Evolutionary conservation across 2,797 vertebrate species (phyloP), one percentile per base, ranked within the genome.

Genomic region (Tadarida brasiliensis): DNA sequence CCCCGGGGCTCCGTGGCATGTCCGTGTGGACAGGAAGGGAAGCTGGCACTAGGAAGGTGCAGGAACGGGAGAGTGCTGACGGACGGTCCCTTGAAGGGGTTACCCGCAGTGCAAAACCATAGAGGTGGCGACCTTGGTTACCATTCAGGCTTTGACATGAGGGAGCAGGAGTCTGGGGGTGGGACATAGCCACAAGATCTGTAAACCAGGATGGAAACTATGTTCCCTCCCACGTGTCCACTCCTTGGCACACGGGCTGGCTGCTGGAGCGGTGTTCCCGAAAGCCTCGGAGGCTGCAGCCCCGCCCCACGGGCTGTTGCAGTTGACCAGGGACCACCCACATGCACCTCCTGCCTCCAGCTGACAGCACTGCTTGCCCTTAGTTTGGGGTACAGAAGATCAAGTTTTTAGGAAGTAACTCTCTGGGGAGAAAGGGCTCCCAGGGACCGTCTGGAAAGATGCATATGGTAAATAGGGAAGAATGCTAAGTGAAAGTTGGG

Each of bases 301-400:
- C 33, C 3, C 20, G 65, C 28, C 39, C 24, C 20, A 47, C 19
- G 30, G 7, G 12, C 4, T 7, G 11, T 7, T 9, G 14, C 70
- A 7, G 17, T 1, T 30, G 9, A 68, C 47, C 1, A 4, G 19
- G 8, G 10, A 2, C 1, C 56, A 9, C 22, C 63, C 54, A 17
- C 51, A 11, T 1, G 1, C 7, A 6, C 22, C 12, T 11, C n/a
- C 67, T 44, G 33, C 51, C 14, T 68, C 51, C 7, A 71, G 10
- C 47, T 47, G 54, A 47, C 0, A 17, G 30, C 26, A 59, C 30
- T 44, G 3, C 4, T 65, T 35, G 3, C 17, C 61, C 35, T 63
- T 33, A 73, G 19, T 12, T 73, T 19, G 49, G 11, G 49, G 74
- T 20, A 33, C 0, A 2, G n/a, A 89, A 8, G 24, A 76, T 44